Conservation (phyloP, 2,888 invertebrate species). For the Trichacis sp. region DNA sequence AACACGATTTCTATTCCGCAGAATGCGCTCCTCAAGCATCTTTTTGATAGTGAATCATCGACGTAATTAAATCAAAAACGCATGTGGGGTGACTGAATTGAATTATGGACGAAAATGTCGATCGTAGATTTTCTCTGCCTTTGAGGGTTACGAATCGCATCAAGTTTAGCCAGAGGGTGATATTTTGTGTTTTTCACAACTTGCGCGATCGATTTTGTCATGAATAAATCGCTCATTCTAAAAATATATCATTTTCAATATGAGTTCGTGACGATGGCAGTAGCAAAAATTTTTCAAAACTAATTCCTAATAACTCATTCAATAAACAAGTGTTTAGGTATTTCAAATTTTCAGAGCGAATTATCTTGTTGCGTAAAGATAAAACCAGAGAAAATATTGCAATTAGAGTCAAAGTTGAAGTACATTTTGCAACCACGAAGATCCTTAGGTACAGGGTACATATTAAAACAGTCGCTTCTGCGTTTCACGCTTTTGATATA, state of each 20-base stretch:
- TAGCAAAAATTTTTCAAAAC: constrained; percentile 11
- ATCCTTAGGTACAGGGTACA: constrained; percentile 47
- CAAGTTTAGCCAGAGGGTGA: constrained; percentile 22
- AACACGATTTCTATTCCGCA: constrained; percentile 24
- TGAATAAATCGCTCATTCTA: too few relatives aligned
- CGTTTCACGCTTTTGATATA: constrained; percentile 66
- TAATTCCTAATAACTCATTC: too few relatives aligned
- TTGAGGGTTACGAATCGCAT: constrained; percentile 47
- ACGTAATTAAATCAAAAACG: constrained; percentile 64
- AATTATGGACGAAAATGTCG: constrained; percentile 67
- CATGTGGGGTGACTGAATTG: constrained; percentile 62
- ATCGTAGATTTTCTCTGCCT: constrained; percentile 59
- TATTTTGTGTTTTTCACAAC: constrained; percentile 8
- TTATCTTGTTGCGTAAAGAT: not conserved
- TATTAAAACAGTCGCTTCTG: constrained; percentile 64
- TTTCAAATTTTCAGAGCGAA: too few relatives aligned
- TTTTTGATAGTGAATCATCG: constrained; percentile 59
- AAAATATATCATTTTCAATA: too few relatives aligned
- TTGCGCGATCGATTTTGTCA: too few relatives aligned
- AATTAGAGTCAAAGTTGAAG: not conserved
- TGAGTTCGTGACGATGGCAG: too few relatives aligned
- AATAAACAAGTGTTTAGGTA: not conserved
- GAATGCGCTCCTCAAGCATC: constrained; percentile 36
- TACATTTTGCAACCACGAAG: not conserved
- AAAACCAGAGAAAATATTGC: not conserved